Base-by-base conservation (phyloP, 2,113 vertebrate species). In the Cephalopholis sonnerati region DNA sequence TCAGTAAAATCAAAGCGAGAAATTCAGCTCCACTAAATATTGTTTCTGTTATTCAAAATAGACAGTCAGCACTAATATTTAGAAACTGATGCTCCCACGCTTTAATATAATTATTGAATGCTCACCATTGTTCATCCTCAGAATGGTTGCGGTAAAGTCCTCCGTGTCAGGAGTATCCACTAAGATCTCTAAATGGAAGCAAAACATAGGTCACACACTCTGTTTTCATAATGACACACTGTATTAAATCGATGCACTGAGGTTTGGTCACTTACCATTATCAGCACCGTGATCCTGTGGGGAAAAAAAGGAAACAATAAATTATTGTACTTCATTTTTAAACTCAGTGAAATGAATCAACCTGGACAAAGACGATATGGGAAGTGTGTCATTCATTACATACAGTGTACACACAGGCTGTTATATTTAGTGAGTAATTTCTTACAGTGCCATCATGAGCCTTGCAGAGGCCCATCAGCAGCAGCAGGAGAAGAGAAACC, bases 61-160 rank as follows among this genome's bases (percentile, higher is more conserved):
- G 16, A 39, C 39, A 36, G 50, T 18, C 16, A 39, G 15, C 44
- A 15, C 3, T 41, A n/a, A 41, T 22, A 61, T 27, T 67, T 1
- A 36, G 41, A 12, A 46, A 73, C 7, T 7, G 32, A 7, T n/a
- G 29, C 25, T 66, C 44, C 16, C 7, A 29, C 0, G 0, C 17
- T 5, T 9, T 44, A 44, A 44, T 12, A 16, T 72, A 10, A n/a
- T 11, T 25, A 46, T n/a, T 73, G 0, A 73, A 67, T 0, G 41
- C 75, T 75, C 0, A 85, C 92, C 83, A 20, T 90, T 93, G 79
- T 94, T 94, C 88, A 93, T 90, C 65, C 48, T 81, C 66, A 92
- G 79, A 73, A 94, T 93, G 1, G 71, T 79, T 11, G 50, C 11
- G 18, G 32, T 64, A 2, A 90, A 63, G 70, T 86, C 86, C 11